Percentiles rank a stretch among this genome's conserved stretches.
Conservation (phyloP, 53 echinoderm and acorn worm genomes). For the Apostichopus leukothele region DNA sequence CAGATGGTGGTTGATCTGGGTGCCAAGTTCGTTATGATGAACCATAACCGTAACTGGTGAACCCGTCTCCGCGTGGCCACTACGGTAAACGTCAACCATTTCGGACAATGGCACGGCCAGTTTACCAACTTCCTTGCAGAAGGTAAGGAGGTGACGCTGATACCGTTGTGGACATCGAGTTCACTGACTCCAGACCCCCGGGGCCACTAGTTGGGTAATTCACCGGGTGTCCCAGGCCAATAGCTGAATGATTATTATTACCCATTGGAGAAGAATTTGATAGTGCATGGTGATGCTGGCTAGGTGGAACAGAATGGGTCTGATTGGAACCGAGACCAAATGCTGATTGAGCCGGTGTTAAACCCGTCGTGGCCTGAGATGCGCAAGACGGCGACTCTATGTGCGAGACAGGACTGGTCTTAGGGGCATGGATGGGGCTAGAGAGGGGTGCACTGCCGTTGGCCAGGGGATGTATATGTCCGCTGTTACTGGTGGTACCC, state of each 20-base stretch:
- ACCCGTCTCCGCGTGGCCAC: too few species aligned
- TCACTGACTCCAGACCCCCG: constrained; percentile 30
- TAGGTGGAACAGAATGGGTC: constrained; percentile 11
- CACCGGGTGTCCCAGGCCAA: constrained; percentile 12
- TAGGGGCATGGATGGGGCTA: constrained; percentile 39
- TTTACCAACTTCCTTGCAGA: constrained; percentile 17
- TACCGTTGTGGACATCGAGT: constrained; percentile 27
- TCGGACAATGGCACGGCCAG: too few species aligned
- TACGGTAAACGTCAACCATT: too few species aligned
- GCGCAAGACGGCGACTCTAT: constrained; percentile 47
- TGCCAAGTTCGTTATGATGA: too few species aligned
- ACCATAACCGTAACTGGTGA: too few species aligned
- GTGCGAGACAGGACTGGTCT: constrained; percentile 46
- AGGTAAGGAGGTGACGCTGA: constrained; percentile 42
- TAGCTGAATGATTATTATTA: constrained; percentile 4
- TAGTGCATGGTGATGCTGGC: constrained; percentile 31
- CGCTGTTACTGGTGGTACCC: constrained; percentile 48
- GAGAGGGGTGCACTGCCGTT: constrained; percentile 29
- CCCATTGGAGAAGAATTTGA: constrained; percentile 32
- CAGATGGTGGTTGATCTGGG: too few species aligned
- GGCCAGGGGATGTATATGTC: constrained; percentile 24
- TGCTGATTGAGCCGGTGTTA: constrained; percentile 29
- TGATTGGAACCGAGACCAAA: constrained; percentile 32
- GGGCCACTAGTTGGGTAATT: constrained; percentile 26
- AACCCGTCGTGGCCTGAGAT: constrained; percentile 43